A percentile compares a stretch with the other conserved stretches of the same genome.
Conservation (phyloP, 2,888 invertebrate species). For the Epistrophe eligans region DNA sequence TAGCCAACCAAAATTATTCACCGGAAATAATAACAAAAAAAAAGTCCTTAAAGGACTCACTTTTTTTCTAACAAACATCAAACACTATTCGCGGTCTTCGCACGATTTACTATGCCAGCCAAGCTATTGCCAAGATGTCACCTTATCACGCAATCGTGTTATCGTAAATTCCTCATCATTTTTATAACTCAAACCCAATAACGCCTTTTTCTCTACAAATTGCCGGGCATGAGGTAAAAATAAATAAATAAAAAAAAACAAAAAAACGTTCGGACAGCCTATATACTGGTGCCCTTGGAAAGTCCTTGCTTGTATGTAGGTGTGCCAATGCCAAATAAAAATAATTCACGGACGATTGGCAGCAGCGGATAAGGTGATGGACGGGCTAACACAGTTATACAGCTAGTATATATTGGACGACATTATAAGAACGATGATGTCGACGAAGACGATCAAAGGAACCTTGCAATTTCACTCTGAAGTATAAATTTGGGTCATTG, state of each 20-base stretch:
- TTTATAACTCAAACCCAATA: constrained; percentile 33
- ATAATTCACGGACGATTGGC: constrained; percentile 65
- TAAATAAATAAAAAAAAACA: not conserved
- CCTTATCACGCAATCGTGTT: constrained; percentile 74
- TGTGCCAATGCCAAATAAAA: constrained; percentile 65
- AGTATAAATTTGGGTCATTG: constrained; percentile 67
- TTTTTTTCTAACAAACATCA: constrained; percentile 39
- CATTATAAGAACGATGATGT: constrained; percentile 6
- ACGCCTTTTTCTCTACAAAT: not conserved
- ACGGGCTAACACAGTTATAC: constrained; percentile 24
- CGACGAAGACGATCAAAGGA: constrained; percentile 6
- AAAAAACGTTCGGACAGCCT: not conserved
- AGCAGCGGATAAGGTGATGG: constrained; percentile 73
- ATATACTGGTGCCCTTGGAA: constrained; percentile 42
- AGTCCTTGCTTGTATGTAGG: constrained; percentile 64
- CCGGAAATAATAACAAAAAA: constrained; percentile 54
- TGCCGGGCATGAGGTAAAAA: not conserved
- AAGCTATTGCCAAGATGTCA: constrained; percentile 69
- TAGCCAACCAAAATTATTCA: constrained; percentile 35
- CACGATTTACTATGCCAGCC: constrained; percentile 26
- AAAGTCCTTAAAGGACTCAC: constrained; percentile 55
- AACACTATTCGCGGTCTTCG: constrained; percentile 46
- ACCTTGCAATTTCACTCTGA: constrained; percentile 51
- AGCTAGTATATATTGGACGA: constrained; percentile 15
- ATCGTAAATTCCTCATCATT: constrained; percentile 70